Percentiles rank a stretch among this genome's conserved stretches.
These are phyloP conservation scores for Tetramorium bicarinatum DNA, from an alignment of 2,888 invertebrate genomes.

Conservation along the genomic window DNA sequence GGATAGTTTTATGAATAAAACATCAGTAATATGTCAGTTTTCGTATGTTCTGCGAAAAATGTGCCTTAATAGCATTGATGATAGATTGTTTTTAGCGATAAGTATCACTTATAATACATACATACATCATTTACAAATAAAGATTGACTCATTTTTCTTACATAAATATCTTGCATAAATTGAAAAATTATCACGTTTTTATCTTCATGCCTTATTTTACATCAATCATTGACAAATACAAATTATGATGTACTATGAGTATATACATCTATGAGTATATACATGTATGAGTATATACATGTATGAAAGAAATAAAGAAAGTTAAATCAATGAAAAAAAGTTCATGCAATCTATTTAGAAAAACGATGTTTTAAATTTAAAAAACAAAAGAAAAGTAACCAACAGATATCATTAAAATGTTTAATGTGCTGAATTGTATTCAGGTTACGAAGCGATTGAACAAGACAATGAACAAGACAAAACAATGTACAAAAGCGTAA, in stretches of 20 bases:
- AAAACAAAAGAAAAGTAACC: not conserved
- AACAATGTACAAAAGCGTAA: not conserved
- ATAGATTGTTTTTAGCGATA: slow-evolving; percentile 19
- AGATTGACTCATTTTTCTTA: not conserved
- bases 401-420: not conserved
- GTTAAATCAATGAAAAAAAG: not conserved
- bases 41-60: not conserved
- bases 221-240: not conserved
- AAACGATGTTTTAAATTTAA: not conserved
- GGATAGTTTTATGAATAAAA: slow-evolving; percentile 47
- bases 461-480: not conserved
- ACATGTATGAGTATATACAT: no score
- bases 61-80: slow-evolving; percentile 16
- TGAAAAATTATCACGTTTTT: slow-evolving; percentile 1
- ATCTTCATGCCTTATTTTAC: not conserved
- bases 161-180: not conserved
- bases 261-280: no score
- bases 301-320: not conserved
- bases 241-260: not conserved
- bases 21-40: slow-evolving; percentile 25
- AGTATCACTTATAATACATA: slow-evolving; percentile 17
- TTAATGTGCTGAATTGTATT: not conserved
- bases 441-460: not conserved
- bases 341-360: not conserved
- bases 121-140: not conserved